phyloP scores from a whole-genome alignment of 2,797 vertebrate genomes.

The Sebastolobus altivelis region DNA sequence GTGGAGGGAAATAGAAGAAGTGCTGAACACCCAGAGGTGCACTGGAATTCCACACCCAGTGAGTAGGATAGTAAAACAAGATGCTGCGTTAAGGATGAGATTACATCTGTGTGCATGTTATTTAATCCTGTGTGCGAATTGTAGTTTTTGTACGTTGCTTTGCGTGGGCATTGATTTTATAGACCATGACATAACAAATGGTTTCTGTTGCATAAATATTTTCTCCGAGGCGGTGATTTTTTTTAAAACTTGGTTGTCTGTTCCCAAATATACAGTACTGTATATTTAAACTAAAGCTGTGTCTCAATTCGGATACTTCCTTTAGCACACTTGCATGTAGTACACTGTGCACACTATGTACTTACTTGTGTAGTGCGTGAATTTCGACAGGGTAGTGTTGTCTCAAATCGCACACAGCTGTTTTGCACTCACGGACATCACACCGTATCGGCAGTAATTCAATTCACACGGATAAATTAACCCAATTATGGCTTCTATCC shows the following conservation, averaged over 20 bases:
- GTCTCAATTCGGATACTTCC: too few species aligned
- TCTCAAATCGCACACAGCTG: too few species aligned
- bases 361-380: too few species aligned
- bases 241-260: not conserved
- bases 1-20: conserved; percentile 59
- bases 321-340: too few species aligned
- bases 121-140: conserved; percentile 17
- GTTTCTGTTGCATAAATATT: not conserved
- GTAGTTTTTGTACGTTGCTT: conserved; percentile 1
- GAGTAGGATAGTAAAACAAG: conserved; percentile 27
- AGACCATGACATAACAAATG: not conserved
- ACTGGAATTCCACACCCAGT: conserved; percentile 63
- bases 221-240: not conserved
- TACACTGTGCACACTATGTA: too few species aligned
- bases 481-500: too few species aligned
- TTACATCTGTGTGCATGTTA: conserved; percentile 45
- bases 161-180: conserved; percentile 8
- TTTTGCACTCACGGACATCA: not conserved
- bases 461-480: too few species aligned
- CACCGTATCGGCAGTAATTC: too few species aligned
- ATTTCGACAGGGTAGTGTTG: too few species aligned
- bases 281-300: not conserved
- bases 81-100: conserved; percentile 29
- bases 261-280: not conserved
- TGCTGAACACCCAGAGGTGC: conserved; percentile 61